Conservation (phyloP, 2,797 vertebrate genomes). For the Chelmon rostratus region DNA sequence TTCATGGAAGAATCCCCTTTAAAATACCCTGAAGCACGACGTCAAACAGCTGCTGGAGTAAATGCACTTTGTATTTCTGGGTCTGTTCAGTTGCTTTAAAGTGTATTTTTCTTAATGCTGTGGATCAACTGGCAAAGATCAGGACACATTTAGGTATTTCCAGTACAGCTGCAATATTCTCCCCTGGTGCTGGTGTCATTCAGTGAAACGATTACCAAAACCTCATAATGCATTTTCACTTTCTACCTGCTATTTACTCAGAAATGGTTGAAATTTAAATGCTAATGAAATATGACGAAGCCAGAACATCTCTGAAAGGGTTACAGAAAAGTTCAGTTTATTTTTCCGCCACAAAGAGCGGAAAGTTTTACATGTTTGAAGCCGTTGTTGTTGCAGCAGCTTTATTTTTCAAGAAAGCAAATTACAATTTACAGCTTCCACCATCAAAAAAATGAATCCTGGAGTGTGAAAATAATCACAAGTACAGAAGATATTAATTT, state of each 20-base stretch:
- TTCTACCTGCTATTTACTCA: background rate
- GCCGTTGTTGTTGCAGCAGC: background rate
- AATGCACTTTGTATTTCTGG: background rate
- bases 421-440: background rate
- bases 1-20: background rate
- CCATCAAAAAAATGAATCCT: background rate
- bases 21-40: background rate
- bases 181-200: background rate
- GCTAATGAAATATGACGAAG: background rate
- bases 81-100: background rate
- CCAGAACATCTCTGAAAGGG: no score
- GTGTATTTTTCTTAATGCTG: conserved; percentile 16
- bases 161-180: background rate
- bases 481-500: background rate
- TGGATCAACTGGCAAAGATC: conserved; percentile 15
- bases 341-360: background rate
- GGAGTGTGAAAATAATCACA: background rate
- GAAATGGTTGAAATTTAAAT: background rate
- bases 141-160: conserved; percentile 7
- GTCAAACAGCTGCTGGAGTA: background rate
- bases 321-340: background rate
- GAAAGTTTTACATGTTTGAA: background rate
- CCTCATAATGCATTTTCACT: background rate
- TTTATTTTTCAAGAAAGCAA: background rate
- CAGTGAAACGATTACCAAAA: background rate